Percentiles rank a stretch among this genome's conserved stretches.
These are phyloP conservation scores for Gnathonemus echidnorhynchus DNA, from an alignment of 2,113 vertebrate species.

Conservation along the genomic window DNA sequence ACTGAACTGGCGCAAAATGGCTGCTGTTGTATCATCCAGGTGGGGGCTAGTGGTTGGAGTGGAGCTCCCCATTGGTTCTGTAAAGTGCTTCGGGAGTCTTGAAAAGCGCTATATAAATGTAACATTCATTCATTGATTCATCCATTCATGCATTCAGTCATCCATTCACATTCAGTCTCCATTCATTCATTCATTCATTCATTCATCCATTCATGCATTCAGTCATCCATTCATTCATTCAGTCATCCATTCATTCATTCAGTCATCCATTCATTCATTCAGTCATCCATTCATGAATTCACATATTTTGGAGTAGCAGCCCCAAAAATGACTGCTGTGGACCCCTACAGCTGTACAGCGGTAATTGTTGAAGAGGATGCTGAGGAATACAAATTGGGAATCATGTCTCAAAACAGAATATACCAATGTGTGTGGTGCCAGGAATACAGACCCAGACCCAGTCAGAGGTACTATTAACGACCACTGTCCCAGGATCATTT, in stretches of 20 bases:
- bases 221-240: neutral
- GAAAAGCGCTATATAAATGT: neutral
- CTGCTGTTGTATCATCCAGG: neutral
- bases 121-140: neutral
- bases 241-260: too few relatives aligned
- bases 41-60: neutral
- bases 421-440: neutral
- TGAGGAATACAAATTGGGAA: neutral
- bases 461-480: neutral
- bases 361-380: neutral
- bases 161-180: too few relatives aligned
- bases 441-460: neutral
- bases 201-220: too few relatives aligned
- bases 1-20: neutral
- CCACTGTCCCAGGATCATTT: neutral
- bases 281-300: neutral
- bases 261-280: neutral
- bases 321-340: neutral
- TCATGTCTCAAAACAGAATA: neutral
- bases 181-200: neutral
- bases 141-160: neutral
- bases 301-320: neutral
- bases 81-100: neutral
- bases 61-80: neutral
- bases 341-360: neutral